Evolutionary conservation across 2,888 invertebrate genomes (phyloP), one percentile per base, ranked within the genome.

Genomic region (Macrosiphum euphorbiae): DNA sequence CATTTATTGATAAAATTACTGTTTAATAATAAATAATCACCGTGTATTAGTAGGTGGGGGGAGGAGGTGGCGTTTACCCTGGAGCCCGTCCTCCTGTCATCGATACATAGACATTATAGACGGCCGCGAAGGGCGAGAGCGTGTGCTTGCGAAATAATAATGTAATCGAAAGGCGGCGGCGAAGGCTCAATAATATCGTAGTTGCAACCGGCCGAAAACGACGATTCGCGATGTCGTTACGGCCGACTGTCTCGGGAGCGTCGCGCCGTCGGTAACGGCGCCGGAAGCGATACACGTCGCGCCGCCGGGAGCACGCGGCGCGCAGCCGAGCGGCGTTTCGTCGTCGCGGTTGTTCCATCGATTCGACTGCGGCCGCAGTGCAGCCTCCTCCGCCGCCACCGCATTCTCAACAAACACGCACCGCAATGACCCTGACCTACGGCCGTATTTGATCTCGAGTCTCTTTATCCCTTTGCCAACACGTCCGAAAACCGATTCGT

Each of bases 391-490:
- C 67, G 8, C 88, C 55, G 50, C 44, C 20, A 20, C 20, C 35
- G 78, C 35, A 20, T 35, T 78, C 20, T 78, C 35, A 20, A 35
- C 78, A 78, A 78, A 20, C 35, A 78, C 78, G 20, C 78, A 78
- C 78, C 58, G 28, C 28, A 93, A 35, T 78, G 78, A 93, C 93
- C 93, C 86, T 93, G 93, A 93, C 93, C 93, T 93, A 90, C 89
- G 61, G 61, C 26, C 52, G 55, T 41, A 44, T 78, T 78, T 78
- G 7, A 78, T 35, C 78, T 41, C 78, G 3, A 7, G 1, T 44
- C 13, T 44, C 7, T 61, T 55, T 11, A 35, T 52, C 8, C 26
- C 44, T 35, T 89, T 61, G 10, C 20, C 88, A n/a, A n/a, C 16
- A 3, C 5, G 44, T 7, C 61, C 58, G 4, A 61, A 89, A 13